phyloP scores from a whole-genome alignment of 2,113 vertebrate species.

The Eurystomus gularis region DNA sequence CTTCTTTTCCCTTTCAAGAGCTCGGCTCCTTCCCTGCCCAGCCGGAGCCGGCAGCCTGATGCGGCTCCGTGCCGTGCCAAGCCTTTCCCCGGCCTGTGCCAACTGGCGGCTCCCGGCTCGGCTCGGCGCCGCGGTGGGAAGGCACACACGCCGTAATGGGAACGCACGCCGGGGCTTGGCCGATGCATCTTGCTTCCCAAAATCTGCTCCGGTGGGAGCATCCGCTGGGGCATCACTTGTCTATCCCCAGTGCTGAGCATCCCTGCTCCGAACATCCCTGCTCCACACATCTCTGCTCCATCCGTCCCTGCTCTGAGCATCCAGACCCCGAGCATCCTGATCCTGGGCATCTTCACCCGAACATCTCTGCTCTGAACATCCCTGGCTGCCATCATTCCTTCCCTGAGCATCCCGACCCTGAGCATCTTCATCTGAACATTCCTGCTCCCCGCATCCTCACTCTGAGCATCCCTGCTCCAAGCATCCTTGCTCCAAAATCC shows the following conservation, averaged over 20 bases:
- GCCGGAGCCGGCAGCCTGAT: not conserved
- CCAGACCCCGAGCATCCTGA: rapidly evolving
- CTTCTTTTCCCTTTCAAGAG: not conserved
- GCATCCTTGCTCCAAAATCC: not conserved
- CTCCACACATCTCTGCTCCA: not conserved
- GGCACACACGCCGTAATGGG: not conserved
- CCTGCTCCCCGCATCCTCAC: too few relatives aligned
- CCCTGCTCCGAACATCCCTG: rapidly evolving
- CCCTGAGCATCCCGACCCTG: rapidly evolving
- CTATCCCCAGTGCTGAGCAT: not conserved
- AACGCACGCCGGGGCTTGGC: not conserved
- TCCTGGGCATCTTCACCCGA: not conserved
- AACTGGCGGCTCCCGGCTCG: not conserved
- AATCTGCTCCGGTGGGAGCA: not conserved
- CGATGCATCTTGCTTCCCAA: rapidly evolving
- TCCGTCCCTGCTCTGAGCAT: not conserved
- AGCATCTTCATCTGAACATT: not conserved
- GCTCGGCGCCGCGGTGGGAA: not conserved
- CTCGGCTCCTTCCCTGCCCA: not conserved
- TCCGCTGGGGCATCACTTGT: rapidly evolving
- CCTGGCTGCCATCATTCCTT: not conserved
- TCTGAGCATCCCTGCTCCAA: rapidly evolving
- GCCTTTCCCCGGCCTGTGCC: not conserved
- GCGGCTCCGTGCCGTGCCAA: not conserved
- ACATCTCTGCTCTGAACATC: not conserved